Evolutionary conservation across 2,113 vertebrate genomes (phyloP), one percentile per base, ranked within the genome.

Genomic region (Bagarius yarrelli): DNA sequence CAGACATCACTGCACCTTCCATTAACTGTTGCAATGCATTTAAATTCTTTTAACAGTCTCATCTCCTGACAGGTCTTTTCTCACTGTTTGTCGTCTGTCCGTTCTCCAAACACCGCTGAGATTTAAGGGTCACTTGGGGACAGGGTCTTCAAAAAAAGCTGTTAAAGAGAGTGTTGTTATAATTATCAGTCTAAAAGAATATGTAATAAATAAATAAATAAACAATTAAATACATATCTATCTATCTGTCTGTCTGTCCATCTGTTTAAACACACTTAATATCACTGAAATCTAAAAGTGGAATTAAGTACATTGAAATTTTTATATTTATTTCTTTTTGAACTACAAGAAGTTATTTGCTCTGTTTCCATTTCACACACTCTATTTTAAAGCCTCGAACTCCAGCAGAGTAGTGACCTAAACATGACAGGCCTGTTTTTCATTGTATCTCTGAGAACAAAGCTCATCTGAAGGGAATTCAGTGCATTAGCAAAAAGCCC

Each of bases 111-210:
- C n/a, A 8, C 30, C 4, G 55, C 32, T 55, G 52, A 60, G n/a
- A 13, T 30, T 78, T 76, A 61, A 25, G 30, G 36, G 57, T 94
- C 89, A 94, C 88, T 92, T 92, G 4, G 83, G 81, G 64, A 86
- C 81, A 5, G 90, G 67, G 82, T 94, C 92, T 77, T 94, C 93
- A n/a, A 93, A 89, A 79, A 93, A 87, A 76, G 93, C 93, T 94
- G 88, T 36, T 11, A 53, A 64, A 81, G 5, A 61, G 59, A 85
- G 6, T 73, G 47, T n/a, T 52, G n/a, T 3, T 15, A 83, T 79
- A 32, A 83, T 47, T 0, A 21, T 80, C 59, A 85, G 27, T 16
- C 19, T 40, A 52, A 32, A 52, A 50, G 25, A 70, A 21, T 61
- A 61, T 61, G 8, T n/a, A 1, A n/a, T 57, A 5, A 55, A 34